Conservation (phyloP, 2,888 invertebrate genomes). For the Dryadula phaetusa region DNA sequence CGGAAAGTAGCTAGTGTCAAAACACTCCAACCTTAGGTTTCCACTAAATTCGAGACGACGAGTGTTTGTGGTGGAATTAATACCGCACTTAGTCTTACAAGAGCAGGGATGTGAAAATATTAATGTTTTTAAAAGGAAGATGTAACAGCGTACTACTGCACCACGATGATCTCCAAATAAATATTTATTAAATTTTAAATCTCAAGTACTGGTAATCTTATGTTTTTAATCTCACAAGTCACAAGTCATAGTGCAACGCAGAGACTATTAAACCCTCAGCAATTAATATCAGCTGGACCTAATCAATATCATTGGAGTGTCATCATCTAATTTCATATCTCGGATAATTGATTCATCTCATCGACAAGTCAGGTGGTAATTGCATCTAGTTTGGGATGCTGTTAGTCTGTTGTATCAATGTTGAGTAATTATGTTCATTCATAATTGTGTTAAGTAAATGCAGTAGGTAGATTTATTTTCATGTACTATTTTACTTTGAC, state of each 20-base stretch:
- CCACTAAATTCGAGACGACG: too few relatives aligned
- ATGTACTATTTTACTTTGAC: too few relatives aligned
- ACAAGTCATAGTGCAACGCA: background rate
- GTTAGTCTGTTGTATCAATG: slow-evolving; percentile 11
- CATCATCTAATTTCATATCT: slow-evolving; percentile 23
- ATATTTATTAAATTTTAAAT: background rate
- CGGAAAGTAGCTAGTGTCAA: too few relatives aligned
- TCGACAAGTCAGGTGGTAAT: slow-evolving; percentile 15
- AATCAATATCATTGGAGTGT: slow-evolving; percentile 17
- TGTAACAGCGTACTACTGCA: too few relatives aligned
- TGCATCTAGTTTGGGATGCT: slow-evolving; percentile 9
- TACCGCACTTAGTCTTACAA: too few relatives aligned
- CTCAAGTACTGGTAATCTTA: too few relatives aligned
- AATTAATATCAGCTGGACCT: slow-evolving; percentile 6
- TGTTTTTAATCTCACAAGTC: background rate
- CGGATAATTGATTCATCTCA: slow-evolving; percentile 17
- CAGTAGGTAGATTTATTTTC: background rate
- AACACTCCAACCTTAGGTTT: too few relatives aligned
- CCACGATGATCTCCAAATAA: too few relatives aligned
- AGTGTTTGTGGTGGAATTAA: too few relatives aligned
- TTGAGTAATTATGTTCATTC: slow-evolving; percentile 2
- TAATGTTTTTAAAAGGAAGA: too few relatives aligned
- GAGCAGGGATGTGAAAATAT: too few relatives aligned
- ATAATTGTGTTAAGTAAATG: background rate
- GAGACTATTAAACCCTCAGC: slow-evolving; percentile 11